A percentile compares a stretch with the other conserved stretches of the same genome.
These are phyloP conservation scores for Staurois parvus DNA, from an alignment of 2,797 vertebrate genomes.

Conservation along the genomic window DNA sequence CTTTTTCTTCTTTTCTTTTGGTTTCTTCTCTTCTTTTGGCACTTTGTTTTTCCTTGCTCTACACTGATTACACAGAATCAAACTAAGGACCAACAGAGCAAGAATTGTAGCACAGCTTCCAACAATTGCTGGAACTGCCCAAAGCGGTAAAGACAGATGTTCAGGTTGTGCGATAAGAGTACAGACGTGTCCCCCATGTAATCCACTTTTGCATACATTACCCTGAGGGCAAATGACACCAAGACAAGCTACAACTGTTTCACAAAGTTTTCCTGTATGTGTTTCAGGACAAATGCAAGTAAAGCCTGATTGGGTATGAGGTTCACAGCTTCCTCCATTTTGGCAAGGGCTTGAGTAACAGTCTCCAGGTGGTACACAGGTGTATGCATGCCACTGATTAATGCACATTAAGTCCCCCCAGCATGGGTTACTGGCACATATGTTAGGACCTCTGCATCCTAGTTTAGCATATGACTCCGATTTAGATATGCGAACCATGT, in stretches of 20 bases:
- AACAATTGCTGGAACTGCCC: conserved; percentile 96
- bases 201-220: conserved; percentile 79
- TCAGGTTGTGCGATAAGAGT: conserved; percentile 72
- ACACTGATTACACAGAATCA: conserved; percentile 96
- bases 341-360: conserved; percentile 90
- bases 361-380: conserved; percentile 89
- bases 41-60: conserved; percentile 82
- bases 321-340: conserved; percentile 92
- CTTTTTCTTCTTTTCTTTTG: conserved; percentile 96
- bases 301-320: conserved; percentile 77
- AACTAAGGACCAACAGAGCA: conserved; percentile 90
- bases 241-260: conserved; percentile 88
- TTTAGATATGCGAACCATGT: conserved; percentile 81
- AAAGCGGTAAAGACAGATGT: conserved; percentile 87
- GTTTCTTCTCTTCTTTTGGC: conserved; percentile 90
- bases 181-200: conserved; percentile 82
- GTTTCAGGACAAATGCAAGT: conserved; percentile 89
- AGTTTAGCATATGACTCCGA: conserved; percentile 85
- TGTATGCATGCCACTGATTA: conserved; percentile 93
- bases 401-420: conserved; percentile 92
- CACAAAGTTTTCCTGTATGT: conserved; percentile 85
- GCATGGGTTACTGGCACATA: conserved; percentile 93
- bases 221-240: conserved; percentile 85
- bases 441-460: conserved; percentile 91
- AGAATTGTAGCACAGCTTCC: conserved; percentile 91